These are phyloP conservation scores for Actinemys pallida DNA, from an alignment of 2,113 vertebrate species.

Conservation along the genomic window DNA sequence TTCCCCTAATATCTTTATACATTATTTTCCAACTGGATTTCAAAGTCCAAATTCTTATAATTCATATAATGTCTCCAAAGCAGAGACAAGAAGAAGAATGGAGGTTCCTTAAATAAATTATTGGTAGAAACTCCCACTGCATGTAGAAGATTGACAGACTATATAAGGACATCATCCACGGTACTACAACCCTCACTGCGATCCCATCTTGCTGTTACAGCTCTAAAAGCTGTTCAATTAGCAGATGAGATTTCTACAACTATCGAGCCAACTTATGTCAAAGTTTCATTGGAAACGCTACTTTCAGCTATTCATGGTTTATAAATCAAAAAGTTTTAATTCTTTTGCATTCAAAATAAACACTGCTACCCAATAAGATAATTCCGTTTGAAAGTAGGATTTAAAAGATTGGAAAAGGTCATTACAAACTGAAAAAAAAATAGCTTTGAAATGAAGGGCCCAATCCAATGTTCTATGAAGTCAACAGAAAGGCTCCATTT, in stretches of 20 bases:
- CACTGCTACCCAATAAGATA: neutral
- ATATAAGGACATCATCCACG: no score
- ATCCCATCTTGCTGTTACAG: neutral
- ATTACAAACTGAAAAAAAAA: neutral
- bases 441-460: neutral
- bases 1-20: neutral
- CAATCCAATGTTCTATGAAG: neutral
- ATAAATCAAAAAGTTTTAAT: neutral
- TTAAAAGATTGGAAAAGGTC: neutral
- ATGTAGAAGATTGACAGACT: no score
- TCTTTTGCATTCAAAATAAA: neutral
- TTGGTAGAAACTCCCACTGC: no score
- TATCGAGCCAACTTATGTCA: neutral
- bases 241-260: neutral
- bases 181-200: neutral
- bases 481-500: neutral
- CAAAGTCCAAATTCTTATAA: neutral
- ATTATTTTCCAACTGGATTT: neutral
- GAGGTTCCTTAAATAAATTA: no score
- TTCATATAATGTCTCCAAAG: neutral
- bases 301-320: neutral
- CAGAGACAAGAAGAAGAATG: neutral
- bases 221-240: fast-evolving
- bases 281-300: neutral
- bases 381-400: neutral